A percentile compares a stretch with the other conserved stretches of the same genome.
phyloP scores from a whole-genome alignment of 1,140 invertebrate genomes.

The Riptortus pedestris region DNA sequence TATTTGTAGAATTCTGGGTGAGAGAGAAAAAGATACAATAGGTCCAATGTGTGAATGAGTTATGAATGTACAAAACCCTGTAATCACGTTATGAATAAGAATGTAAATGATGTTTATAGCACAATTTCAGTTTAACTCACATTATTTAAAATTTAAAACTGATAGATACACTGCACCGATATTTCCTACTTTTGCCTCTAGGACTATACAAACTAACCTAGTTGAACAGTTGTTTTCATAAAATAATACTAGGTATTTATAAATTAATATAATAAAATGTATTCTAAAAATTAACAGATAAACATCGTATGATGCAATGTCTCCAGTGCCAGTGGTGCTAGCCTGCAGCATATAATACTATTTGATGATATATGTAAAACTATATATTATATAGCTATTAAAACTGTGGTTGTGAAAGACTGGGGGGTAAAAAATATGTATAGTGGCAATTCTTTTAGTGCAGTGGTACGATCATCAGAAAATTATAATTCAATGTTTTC shows the following conservation, averaged over 20 bases:
- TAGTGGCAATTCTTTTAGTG: slow-evolving; percentile 15
- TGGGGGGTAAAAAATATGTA: slow-evolving; percentile 9
- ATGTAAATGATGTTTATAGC: slow-evolving; percentile 24
- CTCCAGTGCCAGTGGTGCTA: slow-evolving; percentile 19
- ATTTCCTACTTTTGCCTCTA: slow-evolving; percentile 20
- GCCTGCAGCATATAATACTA: slow-evolving; percentile 16
- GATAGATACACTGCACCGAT: slow-evolving; percentile 24
- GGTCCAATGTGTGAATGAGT: slow-evolving; percentile 21
- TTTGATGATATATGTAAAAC: slow-evolving; percentile 4
- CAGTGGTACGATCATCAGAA: slow-evolving; percentile 15
- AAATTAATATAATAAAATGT: slow-evolving; percentile 20
- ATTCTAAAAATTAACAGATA: slow-evolving; percentile 15
- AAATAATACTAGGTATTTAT: slow-evolving; percentile 21
- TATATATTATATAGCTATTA: slow-evolving; percentile 13
- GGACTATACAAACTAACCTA: slow-evolving; percentile 20
- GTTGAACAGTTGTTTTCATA: slow-evolving; percentile 13
- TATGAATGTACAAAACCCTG: background rate
- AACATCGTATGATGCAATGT: slow-evolving; percentile 14
- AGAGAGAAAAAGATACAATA: slow-evolving; percentile 13
- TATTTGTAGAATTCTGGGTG: slow-evolving; percentile 17
- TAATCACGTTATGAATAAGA: slow-evolving; percentile 20
- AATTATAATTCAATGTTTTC: slow-evolving; percentile 7
- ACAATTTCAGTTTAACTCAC: slow-evolving; percentile 23
- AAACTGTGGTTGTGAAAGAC: slow-evolving; percentile 20
- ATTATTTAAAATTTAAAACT: slow-evolving; percentile 13